A percentile compares a stretch with the other conserved stretches of the same genome.
Conservation (phyloP, 1,140 invertebrate species). For the Bathynomus jamesi region DNA sequence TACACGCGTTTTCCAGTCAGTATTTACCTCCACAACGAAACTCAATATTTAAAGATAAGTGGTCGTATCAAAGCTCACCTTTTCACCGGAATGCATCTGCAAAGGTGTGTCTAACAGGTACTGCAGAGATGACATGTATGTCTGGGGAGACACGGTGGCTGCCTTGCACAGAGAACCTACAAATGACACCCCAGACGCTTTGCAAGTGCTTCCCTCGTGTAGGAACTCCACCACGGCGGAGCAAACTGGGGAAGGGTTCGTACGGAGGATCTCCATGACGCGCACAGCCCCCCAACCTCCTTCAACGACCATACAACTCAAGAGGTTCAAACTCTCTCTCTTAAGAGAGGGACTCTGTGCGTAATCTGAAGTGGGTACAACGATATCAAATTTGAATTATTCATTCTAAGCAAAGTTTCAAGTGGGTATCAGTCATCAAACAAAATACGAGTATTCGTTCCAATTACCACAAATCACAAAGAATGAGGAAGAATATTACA, state of each 20-base stretch:
- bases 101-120: not conserved
- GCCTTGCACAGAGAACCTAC: not conserved
- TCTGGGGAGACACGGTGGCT: not conserved
- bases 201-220: not conserved
- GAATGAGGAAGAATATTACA: too few species aligned
- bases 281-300: not conserved
- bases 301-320: not conserved
- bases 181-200: not conserved
- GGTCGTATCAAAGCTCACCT: too few species aligned
- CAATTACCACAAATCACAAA: too few species aligned
- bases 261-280: not conserved
- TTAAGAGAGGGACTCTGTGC: not conserved
- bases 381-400: too few species aligned
- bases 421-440: too few species aligned
- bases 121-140: not conserved
- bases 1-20: too few species aligned
- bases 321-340: not conserved
- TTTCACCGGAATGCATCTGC: not conserved
- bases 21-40: too few species aligned
- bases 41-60: too few species aligned
- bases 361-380: not conserved
- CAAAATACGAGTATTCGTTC: too few species aligned
- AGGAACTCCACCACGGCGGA: not conserved
- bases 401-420: too few species aligned
- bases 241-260: not conserved